Evolutionary conservation across 2,797 vertebrate species (phyloP), one percentile per base, ranked within the genome.

Genomic region (Pseudocheirus occidentalis): DNA sequence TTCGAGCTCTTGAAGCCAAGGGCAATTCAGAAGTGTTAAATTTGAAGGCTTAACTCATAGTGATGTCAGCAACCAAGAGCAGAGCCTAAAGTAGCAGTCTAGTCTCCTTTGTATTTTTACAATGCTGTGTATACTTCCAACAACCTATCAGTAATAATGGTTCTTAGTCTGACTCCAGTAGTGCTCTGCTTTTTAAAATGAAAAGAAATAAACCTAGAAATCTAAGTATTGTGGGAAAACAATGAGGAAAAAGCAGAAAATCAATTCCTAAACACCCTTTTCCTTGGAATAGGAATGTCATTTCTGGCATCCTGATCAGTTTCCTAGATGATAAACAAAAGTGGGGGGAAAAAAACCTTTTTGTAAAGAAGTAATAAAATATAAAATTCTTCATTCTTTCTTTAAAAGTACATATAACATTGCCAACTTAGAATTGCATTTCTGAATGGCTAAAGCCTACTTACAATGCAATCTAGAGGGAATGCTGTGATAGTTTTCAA

Each of bases 151-250:
- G 46, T 28, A 90, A 93, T 58, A 96, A 94, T 31, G 54, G 16
- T 62, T 94, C 92, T 92, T 94, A 91, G 90, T 95, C 46, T 94
- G 62, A 52, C 1, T 92, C 40, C 62, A 54, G 89, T 46, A 50
- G 40, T 18, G 6, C n/a, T 40, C 73, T 81, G 40, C 24, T 87
- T 81, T 50, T 87, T 54, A 89, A 92, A 58, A 29, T 13, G 21
- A 46, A 94, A 93, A 97, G 92, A 94, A 66, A 90, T 73, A 13
- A 90, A 81, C 59, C 10, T 46, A 87, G 62, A 96, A 94, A 92
- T n/a, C 46, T 92, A 93, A 90, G 28, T 87, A 27, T 13, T 92
- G 92, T 50, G 40, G 92, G 40, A 92, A 93, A 6, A 94, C 21
- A 92, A 94, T 40, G n/a, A 34, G 66, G 3, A 73, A 18, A 81